Percentiles rank a stretch among this genome's conserved stretches.
phyloP scores from a whole-genome alignment of 2,797 vertebrate species.

The Mus spretus region DNA sequence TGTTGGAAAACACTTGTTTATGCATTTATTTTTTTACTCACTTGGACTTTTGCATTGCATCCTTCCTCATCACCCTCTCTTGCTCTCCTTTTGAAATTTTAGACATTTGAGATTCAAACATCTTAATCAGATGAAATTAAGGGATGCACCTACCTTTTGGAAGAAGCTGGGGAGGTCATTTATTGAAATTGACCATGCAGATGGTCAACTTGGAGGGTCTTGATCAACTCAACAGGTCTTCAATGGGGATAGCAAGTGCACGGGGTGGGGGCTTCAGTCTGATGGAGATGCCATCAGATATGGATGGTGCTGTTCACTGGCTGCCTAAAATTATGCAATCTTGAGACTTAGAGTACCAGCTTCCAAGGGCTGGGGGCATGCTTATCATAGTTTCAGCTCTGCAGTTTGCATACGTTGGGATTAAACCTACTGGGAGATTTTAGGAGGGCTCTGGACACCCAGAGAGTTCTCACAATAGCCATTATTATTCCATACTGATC shows the following conservation, averaged over 20 bases:
- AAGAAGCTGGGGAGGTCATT: background rate
- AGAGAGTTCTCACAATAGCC: background rate
- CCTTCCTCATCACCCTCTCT: background rate
- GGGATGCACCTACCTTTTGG: background rate
- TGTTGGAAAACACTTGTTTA: background rate
- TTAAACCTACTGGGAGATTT: background rate
- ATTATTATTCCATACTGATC: background rate
- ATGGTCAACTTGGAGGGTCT: background rate
- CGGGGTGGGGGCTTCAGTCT: background rate
- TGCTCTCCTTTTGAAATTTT: background rate
- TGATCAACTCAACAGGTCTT: background rate
- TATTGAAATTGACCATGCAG: background rate
- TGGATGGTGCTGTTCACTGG: background rate
- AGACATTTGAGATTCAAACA: background rate
- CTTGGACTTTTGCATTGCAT: background rate
- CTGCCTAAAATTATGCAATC: background rate
- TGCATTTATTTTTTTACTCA: background rate
- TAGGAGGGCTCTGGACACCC: background rate
- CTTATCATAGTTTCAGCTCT: background rate
- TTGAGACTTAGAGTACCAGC: background rate
- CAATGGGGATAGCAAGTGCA: background rate
- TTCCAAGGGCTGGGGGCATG: background rate
- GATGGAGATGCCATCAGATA: background rate
- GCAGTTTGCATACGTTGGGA: background rate
- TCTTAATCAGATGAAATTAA: background rate